These are phyloP conservation scores for Lasioglossum oenotherae DNA, from an alignment of 2,888 invertebrate genomes.

Conservation along the genomic window DNA sequence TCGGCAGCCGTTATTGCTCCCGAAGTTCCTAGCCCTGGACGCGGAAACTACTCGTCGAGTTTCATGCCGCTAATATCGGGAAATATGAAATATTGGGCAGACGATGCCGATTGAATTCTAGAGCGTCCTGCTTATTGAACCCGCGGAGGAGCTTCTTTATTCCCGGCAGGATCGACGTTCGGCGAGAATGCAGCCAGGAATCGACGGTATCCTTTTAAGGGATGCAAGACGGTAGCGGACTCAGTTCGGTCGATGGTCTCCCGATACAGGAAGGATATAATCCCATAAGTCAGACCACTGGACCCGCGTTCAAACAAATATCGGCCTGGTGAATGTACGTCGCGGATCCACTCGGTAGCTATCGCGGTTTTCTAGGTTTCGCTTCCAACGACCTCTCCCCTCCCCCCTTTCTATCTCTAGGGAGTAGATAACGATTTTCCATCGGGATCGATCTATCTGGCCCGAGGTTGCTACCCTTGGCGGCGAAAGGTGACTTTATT, in stretches of 20 bases:
- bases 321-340: conserved; percentile 13
- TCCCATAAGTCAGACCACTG: conserved; percentile 45
- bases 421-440: conserved; percentile 39
- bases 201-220: conserved; percentile 47
- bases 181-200: conserved; percentile 41
- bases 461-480: not conserved
- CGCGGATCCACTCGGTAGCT: not conserved
- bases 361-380: not conserved
- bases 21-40: not conserved
- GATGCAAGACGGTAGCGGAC: not conserved
- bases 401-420: no score
- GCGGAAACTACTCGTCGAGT: conserved; percentile 34
- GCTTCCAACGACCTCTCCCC: no score
- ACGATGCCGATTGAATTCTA: conserved; percentile 59
- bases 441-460: conserved; percentile 34
- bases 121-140: conserved; percentile 51
- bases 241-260: conserved; percentile 29
- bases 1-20: conserved; percentile 33
- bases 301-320: conserved; percentile 50
- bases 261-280: conserved; percentile 36
- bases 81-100: conserved; percentile 58
- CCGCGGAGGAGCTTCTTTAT: conserved; percentile 46
- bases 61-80: conserved; percentile 53
- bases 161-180: conserved; percentile 40
- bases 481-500: conserved; percentile 32